Evolutionary conservation across 2,888 invertebrate genomes (phyloP).

Genomic region (Scaptomyza caliginosa): DNA sequence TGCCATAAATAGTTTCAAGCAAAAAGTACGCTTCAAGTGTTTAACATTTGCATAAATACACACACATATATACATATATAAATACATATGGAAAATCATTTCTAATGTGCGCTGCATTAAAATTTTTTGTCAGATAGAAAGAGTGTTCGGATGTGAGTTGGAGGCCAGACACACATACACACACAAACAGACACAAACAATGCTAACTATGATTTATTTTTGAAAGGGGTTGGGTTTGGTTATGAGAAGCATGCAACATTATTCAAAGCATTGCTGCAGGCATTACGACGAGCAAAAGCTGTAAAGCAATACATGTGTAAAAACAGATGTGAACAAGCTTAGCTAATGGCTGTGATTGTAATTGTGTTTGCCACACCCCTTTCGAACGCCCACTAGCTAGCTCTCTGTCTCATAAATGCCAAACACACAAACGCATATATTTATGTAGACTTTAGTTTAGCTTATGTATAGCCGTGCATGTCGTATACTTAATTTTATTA

Average conservation of each 20-base stretch:
- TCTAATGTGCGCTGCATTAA: constrained; percentile 53
- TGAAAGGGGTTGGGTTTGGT: not conserved
- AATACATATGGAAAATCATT: constrained; percentile 43
- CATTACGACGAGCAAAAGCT: constrained; percentile 42
- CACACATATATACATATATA: constrained; percentile 6
- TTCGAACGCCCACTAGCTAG: not conserved
- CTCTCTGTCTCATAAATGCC: constrained; percentile 33
- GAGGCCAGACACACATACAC: not conserved
- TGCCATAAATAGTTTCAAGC: constrained; percentile 36
- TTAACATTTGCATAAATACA: constrained; percentile 57
- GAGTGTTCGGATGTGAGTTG: no score
- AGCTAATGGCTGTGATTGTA: constrained; percentile 56
- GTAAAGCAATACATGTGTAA: constrained; percentile 67
- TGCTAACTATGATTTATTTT: constrained; percentile 26
- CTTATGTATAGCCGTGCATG: constrained; percentile 8
- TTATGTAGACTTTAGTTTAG: constrained; percentile 15
- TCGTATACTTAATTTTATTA: constrained; percentile 10
- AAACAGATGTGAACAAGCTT: constrained; percentile 71
- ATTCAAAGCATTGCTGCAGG: constrained; percentile 65
- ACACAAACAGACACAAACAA: no score
- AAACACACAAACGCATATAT: constrained; percentile 31
- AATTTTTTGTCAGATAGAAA: constrained; percentile 33
- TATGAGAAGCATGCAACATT: constrained; percentile 47
- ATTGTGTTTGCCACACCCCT: constrained; percentile 5
- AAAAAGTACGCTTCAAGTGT: constrained; percentile 43